Base-by-base conservation (phyloP, 2,113 vertebrate genomes). In the Aphelocoma coerulescens region DNA sequence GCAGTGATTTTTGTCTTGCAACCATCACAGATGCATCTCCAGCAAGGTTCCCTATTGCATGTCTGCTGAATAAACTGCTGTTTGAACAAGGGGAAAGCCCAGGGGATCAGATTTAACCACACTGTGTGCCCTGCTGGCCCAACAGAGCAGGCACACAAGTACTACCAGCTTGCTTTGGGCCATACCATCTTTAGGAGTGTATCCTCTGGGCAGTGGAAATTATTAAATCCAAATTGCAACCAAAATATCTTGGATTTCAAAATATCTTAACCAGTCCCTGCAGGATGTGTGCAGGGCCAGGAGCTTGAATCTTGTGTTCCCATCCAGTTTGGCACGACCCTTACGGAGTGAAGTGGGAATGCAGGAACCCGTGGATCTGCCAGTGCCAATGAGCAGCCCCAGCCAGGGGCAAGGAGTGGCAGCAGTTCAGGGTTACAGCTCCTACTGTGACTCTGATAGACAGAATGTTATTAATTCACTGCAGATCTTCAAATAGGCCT, bases 371-470 rank as follows among this genome's bases (percentile, higher is more conserved):
- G 44, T 33, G 51, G 41, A 28, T 73, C 30, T 85, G 86, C 23
- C 83, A 49, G 48, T 54, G 61, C 59, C 49, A 13, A 1, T 5
- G 77, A 59, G 1, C 37, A 69, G n/a, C 23, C 85, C 62, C 58
- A 39, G 68, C 7, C 20, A 4, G 57, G 87, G 43, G 66, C 58
- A 24, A 59, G 69, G n/a, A 84, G 54, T 3, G 37, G 71, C 59
- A 58, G 66, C 46, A 54, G 37, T 6, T 63, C 22, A 19, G 72
- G 79, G 57, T 74, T 54, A 9, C 26, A 91, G 55, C 69, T 92
- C 72, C 72, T 62, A 0, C 72, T 2, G 17, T 0, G 1, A 28
- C 66, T 43, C 69, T 22, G 30, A 46, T 4, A 30, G 33, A 19
- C 43, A 41, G 33, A 67, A 35, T 9, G 77, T 16, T 22, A 16